Percentiles rank a stretch among this genome's conserved stretches.
Conservation (phyloP, 2,888 invertebrate species). For the Aleiodes testaceus region DNA sequence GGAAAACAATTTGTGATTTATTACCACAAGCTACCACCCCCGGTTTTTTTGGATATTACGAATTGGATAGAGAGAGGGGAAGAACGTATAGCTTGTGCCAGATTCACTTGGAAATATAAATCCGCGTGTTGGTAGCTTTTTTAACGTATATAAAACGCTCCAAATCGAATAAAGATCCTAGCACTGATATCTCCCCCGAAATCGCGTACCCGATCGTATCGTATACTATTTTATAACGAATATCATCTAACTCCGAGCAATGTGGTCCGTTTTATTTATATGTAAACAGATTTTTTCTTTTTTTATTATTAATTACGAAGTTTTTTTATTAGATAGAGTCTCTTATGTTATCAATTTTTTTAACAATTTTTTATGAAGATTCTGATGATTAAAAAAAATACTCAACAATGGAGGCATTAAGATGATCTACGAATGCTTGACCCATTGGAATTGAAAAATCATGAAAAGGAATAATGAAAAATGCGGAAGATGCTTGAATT, state of each 20-base stretch:
- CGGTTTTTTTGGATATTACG: constrained; percentile 40
- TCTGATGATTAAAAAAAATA: too few species aligned
- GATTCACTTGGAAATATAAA: constrained; percentile 44
- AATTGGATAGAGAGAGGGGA: constrained; percentile 2
- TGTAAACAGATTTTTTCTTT: constrained; percentile 16
- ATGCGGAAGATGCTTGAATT: constrained; percentile 68
- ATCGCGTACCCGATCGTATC: constrained; percentile 42
- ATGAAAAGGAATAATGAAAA: background rate
- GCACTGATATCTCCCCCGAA: constrained; percentile 47
- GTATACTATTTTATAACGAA: constrained; percentile 46
- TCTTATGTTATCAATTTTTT: too few species aligned
- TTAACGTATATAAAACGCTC: constrained; percentile 43
- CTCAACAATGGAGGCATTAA: constrained; percentile 72
- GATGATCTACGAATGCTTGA: constrained; percentile 72
- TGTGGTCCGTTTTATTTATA: constrained; percentile 24
- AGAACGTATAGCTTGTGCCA: constrained; percentile 43
- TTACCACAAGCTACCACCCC: constrained; percentile 28
- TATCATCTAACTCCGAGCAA: constrained; percentile 30
- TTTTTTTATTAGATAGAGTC: too few species aligned
- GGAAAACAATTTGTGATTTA: constrained; percentile 46
- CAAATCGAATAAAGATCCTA: constrained; percentile 48
- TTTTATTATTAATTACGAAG: too few species aligned
- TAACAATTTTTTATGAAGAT: too few species aligned
- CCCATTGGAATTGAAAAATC: constrained; percentile 63
- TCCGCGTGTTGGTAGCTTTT: constrained; percentile 41